phyloP scores from a whole-genome alignment of 2,113 vertebrate species.

The Speoplatyrhinus poulsoni region DNA sequence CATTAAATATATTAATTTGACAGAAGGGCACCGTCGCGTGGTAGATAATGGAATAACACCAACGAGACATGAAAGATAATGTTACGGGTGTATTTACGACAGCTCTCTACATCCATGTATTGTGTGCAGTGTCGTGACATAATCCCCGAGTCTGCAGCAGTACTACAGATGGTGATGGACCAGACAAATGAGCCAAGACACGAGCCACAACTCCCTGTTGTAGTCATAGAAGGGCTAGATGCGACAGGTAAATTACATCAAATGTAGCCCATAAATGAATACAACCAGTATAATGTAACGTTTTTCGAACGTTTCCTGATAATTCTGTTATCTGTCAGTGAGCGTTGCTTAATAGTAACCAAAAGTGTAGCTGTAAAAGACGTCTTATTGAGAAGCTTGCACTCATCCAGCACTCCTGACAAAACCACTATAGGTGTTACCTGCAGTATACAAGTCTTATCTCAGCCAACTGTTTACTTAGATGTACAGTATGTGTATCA shows the following conservation, averaged over 20 bases:
- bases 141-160: constrained; percentile 81
- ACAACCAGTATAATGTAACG: constrained; percentile 56
- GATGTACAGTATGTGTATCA: no score
- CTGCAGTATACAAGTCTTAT: neutral
- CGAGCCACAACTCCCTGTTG: constrained; percentile 81
- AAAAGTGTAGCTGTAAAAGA: constrained; percentile 54
- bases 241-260: constrained; percentile 85
- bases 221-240: constrained; percentile 92
- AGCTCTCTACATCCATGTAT: constrained; percentile 11
- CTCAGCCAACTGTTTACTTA: no score
- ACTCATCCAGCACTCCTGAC: constrained; percentile 32
- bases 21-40: constrained; percentile 29
- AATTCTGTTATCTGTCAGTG: constrained; percentile 58
- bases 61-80: neutral
- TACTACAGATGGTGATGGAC: constrained; percentile 78
- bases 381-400: constrained; percentile 44
- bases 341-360: constrained; percentile 59
- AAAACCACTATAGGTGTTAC: constrained; percentile 29
- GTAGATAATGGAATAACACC: constrained; percentile 15
- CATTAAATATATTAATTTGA: neutral
- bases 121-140: constrained; percentile 78
- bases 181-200: constrained; percentile 52
- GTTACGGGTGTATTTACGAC: neutral
- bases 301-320: constrained; percentile 49
- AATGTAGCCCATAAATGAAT: constrained; percentile 53